Evolutionary conservation across 2,888 invertebrate genomes (phyloP).

Genomic region (Mactromeris polynyma): DNA sequence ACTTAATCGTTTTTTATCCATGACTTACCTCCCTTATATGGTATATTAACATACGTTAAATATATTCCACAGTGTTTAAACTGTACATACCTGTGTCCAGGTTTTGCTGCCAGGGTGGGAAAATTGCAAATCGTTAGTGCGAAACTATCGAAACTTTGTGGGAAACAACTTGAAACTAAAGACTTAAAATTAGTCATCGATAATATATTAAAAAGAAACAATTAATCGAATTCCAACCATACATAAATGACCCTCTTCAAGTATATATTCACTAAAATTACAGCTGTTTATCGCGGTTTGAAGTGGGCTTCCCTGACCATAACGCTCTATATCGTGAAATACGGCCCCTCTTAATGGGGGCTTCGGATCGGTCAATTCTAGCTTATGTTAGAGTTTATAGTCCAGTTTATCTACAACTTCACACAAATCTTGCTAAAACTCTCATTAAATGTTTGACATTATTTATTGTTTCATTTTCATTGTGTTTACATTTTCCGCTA

Average conservation of each 20-base stretch:
- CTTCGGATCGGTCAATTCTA: slow-evolving; percentile 57
- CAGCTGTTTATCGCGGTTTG: slow-evolving; percentile 31
- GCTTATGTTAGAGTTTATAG: slow-evolving; percentile 57
- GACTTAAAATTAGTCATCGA: background rate
- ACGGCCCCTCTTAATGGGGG: slow-evolving; percentile 37
- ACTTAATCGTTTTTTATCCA: background rate
- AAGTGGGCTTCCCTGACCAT: slow-evolving; percentile 36
- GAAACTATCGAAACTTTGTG: background rate
- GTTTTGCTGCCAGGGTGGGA: background rate
- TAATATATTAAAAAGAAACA: slow-evolving; percentile 21
- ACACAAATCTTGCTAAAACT: slow-evolving; percentile 63
- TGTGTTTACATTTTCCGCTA: slow-evolving; percentile 62
- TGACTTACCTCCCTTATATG: background rate
- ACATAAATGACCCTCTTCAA: slow-evolving; percentile 10
- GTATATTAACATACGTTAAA: background rate
- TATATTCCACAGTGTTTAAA: background rate
- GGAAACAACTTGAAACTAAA: background rate
- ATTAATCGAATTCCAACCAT: slow-evolving; percentile 45
- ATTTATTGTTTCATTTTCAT: slow-evolving; percentile 72
- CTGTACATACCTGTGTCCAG: background rate
- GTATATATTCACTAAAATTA: slow-evolving; percentile 47
- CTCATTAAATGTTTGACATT: slow-evolving; percentile 62
- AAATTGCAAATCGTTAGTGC: slow-evolving; percentile 1
- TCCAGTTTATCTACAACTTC: slow-evolving; percentile 61
- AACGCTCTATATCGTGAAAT: slow-evolving; percentile 15